Evolutionary conservation across 2,113 vertebrate species (phyloP).

Genomic region (Pangasianodon gigas): DNA sequence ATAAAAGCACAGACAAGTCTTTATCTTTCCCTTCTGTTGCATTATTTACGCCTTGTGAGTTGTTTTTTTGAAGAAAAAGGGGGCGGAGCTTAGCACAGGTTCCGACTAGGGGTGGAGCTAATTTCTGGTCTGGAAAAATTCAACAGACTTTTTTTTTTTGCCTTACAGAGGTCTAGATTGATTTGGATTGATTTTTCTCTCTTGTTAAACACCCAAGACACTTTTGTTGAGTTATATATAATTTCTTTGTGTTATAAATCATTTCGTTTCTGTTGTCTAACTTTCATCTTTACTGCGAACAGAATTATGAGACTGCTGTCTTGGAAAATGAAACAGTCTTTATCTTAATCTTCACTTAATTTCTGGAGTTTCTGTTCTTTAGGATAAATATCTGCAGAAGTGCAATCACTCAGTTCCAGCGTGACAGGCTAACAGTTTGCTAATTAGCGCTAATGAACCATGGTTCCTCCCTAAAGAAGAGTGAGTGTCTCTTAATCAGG

Average conservation of each 20-base stretch:
- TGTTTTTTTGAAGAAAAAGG: not conserved
- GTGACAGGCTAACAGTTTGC: not conserved
- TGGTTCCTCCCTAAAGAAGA: not conserved
- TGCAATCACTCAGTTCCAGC: not conserved
- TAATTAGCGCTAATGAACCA: conserved; percentile 2
- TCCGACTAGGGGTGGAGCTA: not conserved
- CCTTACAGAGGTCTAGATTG: not conserved
- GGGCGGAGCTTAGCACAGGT: not conserved
- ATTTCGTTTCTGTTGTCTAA: no score
- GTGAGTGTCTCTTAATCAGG: not conserved
- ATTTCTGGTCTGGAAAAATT: not conserved
- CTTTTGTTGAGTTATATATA: no score
- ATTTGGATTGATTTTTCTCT: not conserved
- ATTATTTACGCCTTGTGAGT: not conserved
- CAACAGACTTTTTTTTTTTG: no score
- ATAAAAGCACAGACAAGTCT: not conserved
- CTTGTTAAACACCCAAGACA: not conserved
- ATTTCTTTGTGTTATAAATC: no score
- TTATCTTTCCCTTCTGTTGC: not conserved
- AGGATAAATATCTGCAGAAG: not conserved
- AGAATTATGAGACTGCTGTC: not conserved
- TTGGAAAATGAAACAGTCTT: not conserved
- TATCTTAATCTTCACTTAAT: not conserved
- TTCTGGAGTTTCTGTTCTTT: not conserved
- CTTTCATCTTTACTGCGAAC: not conserved